Evolutionary conservation across 2,888 invertebrate species (phyloP).

Genomic region (Acronicta alni): DNA sequence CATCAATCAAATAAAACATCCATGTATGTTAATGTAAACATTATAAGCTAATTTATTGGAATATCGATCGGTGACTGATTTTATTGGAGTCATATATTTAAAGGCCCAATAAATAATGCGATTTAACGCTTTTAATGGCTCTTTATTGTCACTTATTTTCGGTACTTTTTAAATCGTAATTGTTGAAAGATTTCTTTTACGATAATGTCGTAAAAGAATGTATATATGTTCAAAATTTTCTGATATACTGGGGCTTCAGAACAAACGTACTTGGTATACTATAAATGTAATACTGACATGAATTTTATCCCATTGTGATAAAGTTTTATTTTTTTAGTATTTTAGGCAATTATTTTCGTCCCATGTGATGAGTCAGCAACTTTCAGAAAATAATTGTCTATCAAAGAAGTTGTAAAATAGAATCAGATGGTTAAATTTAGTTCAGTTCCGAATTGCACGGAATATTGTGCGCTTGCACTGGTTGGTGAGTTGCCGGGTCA

Average conservation of each 20-base stretch:
- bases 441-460: slow-evolving; percentile 25
- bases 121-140: slow-evolving; percentile 22
- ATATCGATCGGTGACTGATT: slow-evolving; percentile 17
- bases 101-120: slow-evolving; percentile 21
- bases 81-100: slow-evolving; percentile 21
- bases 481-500: slow-evolving; percentile 37
- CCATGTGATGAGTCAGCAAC: slow-evolving; percentile 27
- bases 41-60: slow-evolving; percentile 18
- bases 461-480: slow-evolving; percentile 29
- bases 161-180: no score
- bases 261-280: no score
- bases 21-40: slow-evolving; percentile 14
- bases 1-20: slow-evolving; percentile 4
- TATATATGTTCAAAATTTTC: no score
- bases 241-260: no score
- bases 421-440: slow-evolving; percentile 27
- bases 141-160: slow-evolving; percentile 2
- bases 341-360: background rate
- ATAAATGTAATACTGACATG: no score
- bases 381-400: no score
- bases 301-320: no score
- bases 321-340: no score
- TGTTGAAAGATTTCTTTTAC: no score
- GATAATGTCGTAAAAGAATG: no score
- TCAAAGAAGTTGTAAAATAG: no score